Percentiles rank a stretch among this genome's conserved stretches.
phyloP scores from a whole-genome alignment of 2,888 invertebrate species.

The Trichogramma evanescens region DNA sequence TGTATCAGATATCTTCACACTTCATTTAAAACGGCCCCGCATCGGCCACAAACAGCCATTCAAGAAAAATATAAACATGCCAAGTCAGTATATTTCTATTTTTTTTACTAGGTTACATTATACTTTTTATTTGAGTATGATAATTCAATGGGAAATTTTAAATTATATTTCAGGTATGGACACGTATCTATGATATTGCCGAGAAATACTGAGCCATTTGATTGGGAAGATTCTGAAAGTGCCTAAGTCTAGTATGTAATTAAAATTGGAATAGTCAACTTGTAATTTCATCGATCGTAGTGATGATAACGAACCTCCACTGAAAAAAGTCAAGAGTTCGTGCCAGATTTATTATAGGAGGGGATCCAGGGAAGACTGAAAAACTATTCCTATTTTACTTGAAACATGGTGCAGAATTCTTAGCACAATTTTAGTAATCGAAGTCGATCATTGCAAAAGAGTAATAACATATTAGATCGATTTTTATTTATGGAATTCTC shows the following conservation, averaged over 20 bases:
- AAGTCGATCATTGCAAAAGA: conserved; percentile 14
- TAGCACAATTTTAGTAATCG: conserved; percentile 28
- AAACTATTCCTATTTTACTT: conserved; percentile 30
- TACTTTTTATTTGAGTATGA: background rate
- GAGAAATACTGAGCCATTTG: conserved; percentile 35
- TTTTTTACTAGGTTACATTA: background rate
- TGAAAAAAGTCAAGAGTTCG: conserved; percentile 24
- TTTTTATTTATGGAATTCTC: conserved; percentile 14
- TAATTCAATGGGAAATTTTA: background rate
- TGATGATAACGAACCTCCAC: conserved; percentile 39
- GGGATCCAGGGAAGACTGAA: conserved; percentile 41
- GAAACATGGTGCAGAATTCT: conserved; percentile 31
- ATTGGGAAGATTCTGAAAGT: conserved; percentile 40
- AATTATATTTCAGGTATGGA: conserved; percentile 33
- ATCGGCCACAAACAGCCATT: conserved; percentile 73
- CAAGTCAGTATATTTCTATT: conserved; percentile 50
- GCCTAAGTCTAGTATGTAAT: conserved; percentile 25
- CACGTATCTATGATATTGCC: conserved; percentile 42
- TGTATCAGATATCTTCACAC: conserved; percentile 64
- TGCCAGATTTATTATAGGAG: conserved; percentile 28
- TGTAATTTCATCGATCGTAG: conserved; percentile 20
- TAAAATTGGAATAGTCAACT: conserved; percentile 16
- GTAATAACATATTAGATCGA: conserved; percentile 10
- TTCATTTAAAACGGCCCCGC: conserved; percentile 62
- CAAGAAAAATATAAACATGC: conserved; percentile 79